These are phyloP conservation scores for Andrena trimmerana DNA, from an alignment of 2,888 invertebrate species.

Conservation along the genomic window DNA sequence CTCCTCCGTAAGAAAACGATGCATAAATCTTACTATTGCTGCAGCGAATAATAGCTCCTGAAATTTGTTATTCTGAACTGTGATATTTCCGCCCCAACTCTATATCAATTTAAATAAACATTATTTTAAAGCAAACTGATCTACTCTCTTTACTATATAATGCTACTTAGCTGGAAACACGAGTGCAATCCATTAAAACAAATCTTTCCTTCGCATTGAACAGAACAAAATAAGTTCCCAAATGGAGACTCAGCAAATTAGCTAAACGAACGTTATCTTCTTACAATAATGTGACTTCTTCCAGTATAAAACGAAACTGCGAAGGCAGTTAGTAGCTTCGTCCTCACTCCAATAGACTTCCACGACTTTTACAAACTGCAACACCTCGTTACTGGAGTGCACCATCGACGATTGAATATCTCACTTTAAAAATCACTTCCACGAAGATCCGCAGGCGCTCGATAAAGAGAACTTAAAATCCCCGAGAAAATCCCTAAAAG, in stretches of 20 bases:
- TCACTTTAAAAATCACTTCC: no score
- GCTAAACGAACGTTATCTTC: constrained; percentile 10
- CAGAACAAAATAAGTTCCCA: neutral
- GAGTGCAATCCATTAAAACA: neutral
- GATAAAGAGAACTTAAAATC: neutral
- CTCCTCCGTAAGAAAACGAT: neutral
- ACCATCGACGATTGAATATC: no score
- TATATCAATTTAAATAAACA: neutral
- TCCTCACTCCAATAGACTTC: neutral
- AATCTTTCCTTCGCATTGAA: neutral
- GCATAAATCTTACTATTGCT: neutral
- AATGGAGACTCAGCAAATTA: neutral
- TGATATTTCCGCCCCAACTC: neutral
- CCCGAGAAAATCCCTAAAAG: neutral
- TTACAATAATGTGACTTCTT: neutral
- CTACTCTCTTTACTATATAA: no score
- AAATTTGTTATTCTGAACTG: neutral
- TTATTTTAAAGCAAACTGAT: no score
- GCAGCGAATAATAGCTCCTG: neutral
- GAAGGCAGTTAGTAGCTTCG: constrained; percentile 5
- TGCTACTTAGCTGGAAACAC: neutral
- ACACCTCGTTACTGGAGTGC: no score
- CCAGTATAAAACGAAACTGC: neutral
- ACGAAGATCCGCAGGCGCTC: neutral
- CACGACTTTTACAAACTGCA: no score